Conservation (phyloP, 23 tunicate species). For the Diplosoma virens region DNA sequence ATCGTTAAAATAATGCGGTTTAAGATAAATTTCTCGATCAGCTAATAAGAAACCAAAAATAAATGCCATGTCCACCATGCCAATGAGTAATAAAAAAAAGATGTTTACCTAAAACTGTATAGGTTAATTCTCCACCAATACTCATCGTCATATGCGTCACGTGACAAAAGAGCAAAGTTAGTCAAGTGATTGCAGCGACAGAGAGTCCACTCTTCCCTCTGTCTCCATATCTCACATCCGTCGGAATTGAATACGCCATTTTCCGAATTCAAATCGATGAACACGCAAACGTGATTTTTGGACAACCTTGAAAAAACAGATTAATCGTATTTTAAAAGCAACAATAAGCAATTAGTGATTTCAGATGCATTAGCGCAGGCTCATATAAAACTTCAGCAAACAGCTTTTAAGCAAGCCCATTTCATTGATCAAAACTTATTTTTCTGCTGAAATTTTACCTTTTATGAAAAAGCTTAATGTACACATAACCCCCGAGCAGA, state of each 20-base stretch:
- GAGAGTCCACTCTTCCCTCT: conserved; percentile 40
- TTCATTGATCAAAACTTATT: too few species aligned
- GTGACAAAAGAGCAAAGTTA: conserved; percentile 74
- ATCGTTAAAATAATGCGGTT: too few species aligned
- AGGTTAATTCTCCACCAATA: conserved; percentile 10
- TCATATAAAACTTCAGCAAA: too few species aligned
- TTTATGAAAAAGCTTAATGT: conserved; percentile 56
- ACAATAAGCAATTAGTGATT: not conserved
- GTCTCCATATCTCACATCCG: conserved; percentile 65
- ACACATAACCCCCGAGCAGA: conserved; percentile 19
- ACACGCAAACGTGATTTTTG: conserved; percentile 52
- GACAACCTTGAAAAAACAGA: conserved; percentile 19
- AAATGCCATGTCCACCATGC: too few species aligned
- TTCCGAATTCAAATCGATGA: conserved; percentile 30
- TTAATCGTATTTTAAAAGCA: not conserved
- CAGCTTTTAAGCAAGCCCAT: too few species aligned
- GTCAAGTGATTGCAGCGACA: conserved; percentile 79
- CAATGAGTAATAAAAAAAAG: too few species aligned
- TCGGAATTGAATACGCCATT: conserved; percentile 57
- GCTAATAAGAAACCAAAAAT: too few species aligned
- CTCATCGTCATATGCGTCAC: conserved; percentile 34
- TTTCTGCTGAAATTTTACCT: conserved; percentile 44
- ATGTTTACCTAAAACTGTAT: not conserved
- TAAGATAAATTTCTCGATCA: too few species aligned
- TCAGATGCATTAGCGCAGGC: too few species aligned